These are phyloP conservation scores for Clavelina lepadiformis DNA, from an alignment of 23 tunicate species.

Conservation along the genomic window DNA sequence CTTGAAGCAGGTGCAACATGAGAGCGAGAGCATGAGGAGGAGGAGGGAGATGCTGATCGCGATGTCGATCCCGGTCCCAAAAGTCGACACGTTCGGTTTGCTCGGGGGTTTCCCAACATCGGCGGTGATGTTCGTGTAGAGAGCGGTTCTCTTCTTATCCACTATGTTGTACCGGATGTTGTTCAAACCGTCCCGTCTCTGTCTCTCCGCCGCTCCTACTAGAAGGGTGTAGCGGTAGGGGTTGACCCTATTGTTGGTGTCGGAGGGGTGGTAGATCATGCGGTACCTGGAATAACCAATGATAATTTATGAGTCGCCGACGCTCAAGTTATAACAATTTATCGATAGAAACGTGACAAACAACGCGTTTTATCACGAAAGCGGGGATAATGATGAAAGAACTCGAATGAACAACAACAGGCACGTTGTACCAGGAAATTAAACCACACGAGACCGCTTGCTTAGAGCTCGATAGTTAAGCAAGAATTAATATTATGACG, in stretches of 20 bases:
- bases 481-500: no score
- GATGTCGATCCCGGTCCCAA: conserved; percentile 69
- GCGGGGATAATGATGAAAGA: no score
- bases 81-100: conserved; percentile 15
- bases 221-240: conserved; percentile 74
- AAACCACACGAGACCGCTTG: no score
- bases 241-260: conserved; percentile 59
- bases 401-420: no score
- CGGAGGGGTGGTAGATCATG: conserved; percentile 77
- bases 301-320: no score
- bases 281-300: conserved; percentile 61
- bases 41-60: conserved; percentile 44
- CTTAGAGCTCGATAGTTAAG: no score
- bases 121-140: conserved; percentile 67
- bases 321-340: no score
- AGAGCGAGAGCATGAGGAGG: conserved; percentile 31
- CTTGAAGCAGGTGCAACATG: conserved; percentile 67
- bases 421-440: no score
- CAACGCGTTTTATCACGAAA: no score
- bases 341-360: no score
- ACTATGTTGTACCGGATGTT: conserved; percentile 42
- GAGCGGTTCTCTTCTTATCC: conserved; percentile 10
- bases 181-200: conserved; percentile 47
- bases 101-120: conserved; percentile 64
- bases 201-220: conserved; percentile 67